phyloP scores from a whole-genome alignment of 2,797 vertebrate species.

The Brachymystax lenok region DNA sequence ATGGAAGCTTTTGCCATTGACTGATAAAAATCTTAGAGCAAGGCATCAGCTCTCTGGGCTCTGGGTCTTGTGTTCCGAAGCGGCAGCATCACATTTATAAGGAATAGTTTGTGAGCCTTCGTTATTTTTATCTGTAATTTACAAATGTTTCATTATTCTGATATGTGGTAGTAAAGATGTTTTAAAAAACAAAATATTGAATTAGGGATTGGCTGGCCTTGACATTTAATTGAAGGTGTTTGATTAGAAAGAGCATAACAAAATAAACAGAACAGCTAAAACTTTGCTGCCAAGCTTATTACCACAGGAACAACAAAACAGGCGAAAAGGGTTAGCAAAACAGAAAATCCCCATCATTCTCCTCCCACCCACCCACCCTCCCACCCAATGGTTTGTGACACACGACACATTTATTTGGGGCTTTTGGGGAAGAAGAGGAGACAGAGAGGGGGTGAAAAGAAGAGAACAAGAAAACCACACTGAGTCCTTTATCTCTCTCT shows the following conservation, averaged over 20 bases:
- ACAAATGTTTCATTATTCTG: neutral
- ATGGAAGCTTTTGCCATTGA: slow-evolving; percentile 19
- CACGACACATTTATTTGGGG: slow-evolving; percentile 61
- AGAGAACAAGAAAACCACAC: slow-evolving; percentile 42
- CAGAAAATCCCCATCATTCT: neutral
- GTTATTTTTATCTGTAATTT: neutral
- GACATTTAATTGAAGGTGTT: neutral
- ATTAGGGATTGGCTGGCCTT: slow-evolving; percentile 1
- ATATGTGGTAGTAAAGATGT: slow-evolving; percentile 3
- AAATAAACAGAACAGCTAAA: slow-evolving; percentile 8
- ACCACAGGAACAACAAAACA: slow-evolving; percentile 12
- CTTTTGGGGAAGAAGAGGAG: slow-evolving; percentile 28
- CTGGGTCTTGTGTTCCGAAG: too few species aligned
- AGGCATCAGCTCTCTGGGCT: neutral
- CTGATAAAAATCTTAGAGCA: neutral
- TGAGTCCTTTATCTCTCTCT: slow-evolving; percentile 51
- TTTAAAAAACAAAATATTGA: neutral
- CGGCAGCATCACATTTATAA: too few species aligned
- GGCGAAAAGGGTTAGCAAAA: slow-evolving; percentile 2
- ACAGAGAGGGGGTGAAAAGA: slow-evolving; percentile 13
- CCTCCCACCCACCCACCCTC: neutral
- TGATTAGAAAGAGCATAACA: neutral
- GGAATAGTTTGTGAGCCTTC: too few species aligned
- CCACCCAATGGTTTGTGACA: slow-evolving; percentile 49
- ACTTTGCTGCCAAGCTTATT: slow-evolving; percentile 9